Evolutionary conservation across 1,140 invertebrate species (phyloP), one percentile per base, ranked within the genome.

Genomic region (Dendrolimus punctatus): DNA sequence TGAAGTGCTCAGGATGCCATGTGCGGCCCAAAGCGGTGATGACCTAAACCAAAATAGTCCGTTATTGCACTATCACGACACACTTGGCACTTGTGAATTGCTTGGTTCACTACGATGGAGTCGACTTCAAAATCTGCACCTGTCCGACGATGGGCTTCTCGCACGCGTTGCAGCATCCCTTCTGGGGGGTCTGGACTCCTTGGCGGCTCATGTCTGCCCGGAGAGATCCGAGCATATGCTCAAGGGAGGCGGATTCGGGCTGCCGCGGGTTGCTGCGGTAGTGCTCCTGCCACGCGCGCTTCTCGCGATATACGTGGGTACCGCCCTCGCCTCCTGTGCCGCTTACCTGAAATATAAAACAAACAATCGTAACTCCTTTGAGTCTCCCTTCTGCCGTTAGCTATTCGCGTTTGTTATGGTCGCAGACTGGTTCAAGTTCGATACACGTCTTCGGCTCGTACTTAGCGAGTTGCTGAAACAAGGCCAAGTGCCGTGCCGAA

Each of bases 1-100:
- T 95, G 87, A 99, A 99, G 83, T 99, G 98, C 88, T 99, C 98
- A 7, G 98, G 97, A 87, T 99, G 98, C 98, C 98, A 99, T n/a
- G 98, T 98, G 85, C 97, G 96, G 38, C 98, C 98, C 64, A 99
- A 76, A 1, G 98, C 98, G 40, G 97, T 99, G 65, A 98, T 95
- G 50, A 96, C 95, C 90, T 94, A 88, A 40, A 68, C 55, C 53
- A 59, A 45, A 62, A 6, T 73, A 55, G 42, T 37, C 23, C 8
- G 8, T 39, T 43, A 7, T 10, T 9, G 42, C 49, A 9, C 40
- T 39, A 40, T 6, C 39, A 9, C 50, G 6, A 45, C 6, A 9
- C 23, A 10, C 43, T 9, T 10, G n/a, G 43, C 40, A 51, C 38
- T 44, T 39, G 41, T 49, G 23, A 23, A 47, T 41, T 8, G 10